A percentile compares a stretch with the other conserved stretches of the same genome.
phyloP scores from a whole-genome alignment of 2,113 vertebrate species.

The Rostratula benghalensis region DNA sequence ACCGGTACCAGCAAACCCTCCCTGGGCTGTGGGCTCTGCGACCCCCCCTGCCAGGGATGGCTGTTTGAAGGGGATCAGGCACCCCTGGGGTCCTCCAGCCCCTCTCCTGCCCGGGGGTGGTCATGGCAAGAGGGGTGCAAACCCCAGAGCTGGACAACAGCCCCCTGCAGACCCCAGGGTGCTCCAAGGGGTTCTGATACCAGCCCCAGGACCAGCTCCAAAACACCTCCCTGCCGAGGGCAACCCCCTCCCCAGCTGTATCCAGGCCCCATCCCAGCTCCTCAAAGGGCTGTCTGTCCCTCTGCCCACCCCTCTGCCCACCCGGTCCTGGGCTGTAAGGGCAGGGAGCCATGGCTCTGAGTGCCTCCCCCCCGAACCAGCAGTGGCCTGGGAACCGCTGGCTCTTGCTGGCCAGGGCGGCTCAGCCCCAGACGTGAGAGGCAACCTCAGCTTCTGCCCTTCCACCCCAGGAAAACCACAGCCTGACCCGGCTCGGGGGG shows the following conservation, averaged over 20 bases:
- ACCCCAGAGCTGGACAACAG: neutral
- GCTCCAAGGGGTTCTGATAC: neutral
- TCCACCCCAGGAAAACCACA: slow-evolving; percentile 4
- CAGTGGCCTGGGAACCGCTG: rapidly evolving
- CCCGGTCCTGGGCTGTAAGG: rapidly evolving
- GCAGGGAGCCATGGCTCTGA: neutral
- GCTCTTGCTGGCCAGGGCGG: rapidly evolving
- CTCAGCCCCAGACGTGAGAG: neutral
- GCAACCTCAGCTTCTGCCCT: neutral
- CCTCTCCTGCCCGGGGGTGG: rapidly evolving
- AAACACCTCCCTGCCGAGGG: neutral
- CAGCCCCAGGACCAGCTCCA: neutral
- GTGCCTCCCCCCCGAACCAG: neutral
- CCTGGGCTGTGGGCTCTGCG: neutral
- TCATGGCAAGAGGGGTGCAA: neutral
- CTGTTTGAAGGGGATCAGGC: neutral
- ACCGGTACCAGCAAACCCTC: neutral
- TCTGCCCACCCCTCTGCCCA: neutral
- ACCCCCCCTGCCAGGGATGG: rapidly evolving
- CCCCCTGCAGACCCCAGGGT: neutral
- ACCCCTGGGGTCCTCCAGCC: rapidly evolving
- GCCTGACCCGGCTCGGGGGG: neutral
- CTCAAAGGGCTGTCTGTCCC: neutral
- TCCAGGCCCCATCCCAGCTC: neutral
- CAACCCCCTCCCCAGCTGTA: neutral